Conservation (phyloP, 2,888 invertebrate genomes). For the Drosophila mettleri region DNA sequence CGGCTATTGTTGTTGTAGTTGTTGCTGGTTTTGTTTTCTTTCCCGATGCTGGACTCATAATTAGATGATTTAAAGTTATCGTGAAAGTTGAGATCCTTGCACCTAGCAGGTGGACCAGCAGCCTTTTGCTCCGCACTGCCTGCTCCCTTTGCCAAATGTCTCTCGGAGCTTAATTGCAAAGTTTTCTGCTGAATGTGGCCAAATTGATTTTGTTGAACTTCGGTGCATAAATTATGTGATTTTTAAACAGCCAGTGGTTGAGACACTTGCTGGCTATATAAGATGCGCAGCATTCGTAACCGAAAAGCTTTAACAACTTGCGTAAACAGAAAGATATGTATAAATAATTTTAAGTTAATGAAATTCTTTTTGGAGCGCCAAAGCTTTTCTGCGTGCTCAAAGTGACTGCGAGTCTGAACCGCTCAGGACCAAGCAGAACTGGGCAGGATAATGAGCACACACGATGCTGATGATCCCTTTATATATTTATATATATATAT, state of each 20-base stretch:
- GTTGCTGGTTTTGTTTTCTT: constrained; percentile 43
- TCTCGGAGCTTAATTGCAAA: constrained; percentile 74
- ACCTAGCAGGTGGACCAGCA: constrained; percentile 36
- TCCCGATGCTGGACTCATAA: constrained; percentile 74
- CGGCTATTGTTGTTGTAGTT: constrained; percentile 30
- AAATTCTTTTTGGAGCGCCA: constrained; percentile 73
- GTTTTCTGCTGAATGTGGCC: constrained; percentile 67
- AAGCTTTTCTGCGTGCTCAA: constrained; percentile 64
- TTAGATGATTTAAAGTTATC: constrained; percentile 83
- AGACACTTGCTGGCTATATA: constrained; percentile 10
- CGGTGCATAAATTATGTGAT: constrained; percentile 74
- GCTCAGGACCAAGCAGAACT: neutral
- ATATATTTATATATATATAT: constrained; percentile 3
- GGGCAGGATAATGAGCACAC: constrained; percentile 75
- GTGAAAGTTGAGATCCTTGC: constrained; percentile 71
- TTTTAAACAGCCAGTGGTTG: constrained; percentile 59
- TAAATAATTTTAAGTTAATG: constrained; percentile 79
- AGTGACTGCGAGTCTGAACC: constrained; percentile 35
- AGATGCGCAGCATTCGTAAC: constrained; percentile 14
- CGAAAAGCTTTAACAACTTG: constrained; percentile 51
- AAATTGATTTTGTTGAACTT: constrained; percentile 77
- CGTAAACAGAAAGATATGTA: constrained; percentile 72
- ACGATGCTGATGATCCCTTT: constrained; percentile 61
- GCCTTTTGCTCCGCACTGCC: constrained; percentile 15
- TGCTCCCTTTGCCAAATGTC: constrained; percentile 70